Base-by-base conservation (phyloP, 2,888 invertebrate species). In the Mythimna impura region DNA sequence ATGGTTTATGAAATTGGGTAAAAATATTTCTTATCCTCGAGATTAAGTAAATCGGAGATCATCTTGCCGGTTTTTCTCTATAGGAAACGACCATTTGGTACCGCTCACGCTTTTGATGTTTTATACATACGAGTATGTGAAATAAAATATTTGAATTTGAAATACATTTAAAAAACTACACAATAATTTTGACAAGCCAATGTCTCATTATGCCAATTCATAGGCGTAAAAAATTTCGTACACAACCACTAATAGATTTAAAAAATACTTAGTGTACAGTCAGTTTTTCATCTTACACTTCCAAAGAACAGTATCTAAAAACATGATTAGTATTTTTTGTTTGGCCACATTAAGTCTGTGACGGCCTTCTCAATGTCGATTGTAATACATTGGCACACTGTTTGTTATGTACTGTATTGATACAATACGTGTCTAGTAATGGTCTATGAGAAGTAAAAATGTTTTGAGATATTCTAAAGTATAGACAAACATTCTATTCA, bases 281-380 rank as follows among this genome's bases (percentile, higher is more conserved):
- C 30, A 22, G 14, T 36, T 22, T 64, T 62, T 47, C 12, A n/a
- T 67, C 20, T 52, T 1, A 34, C 20, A 60, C 47, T 22, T 70
- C 50, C 14, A 66, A 66, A 60, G 50, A 73, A 65, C 65, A 62
- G 47, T 66, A 25, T 10, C 20, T 52, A 58, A 10, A 47, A 68
- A 17, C 36, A 57, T 55, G 58, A 68, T 54, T 22, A 60, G 47
- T 68, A 17, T 70, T 76, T 73, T 65, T 78, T 81, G 61, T 73
- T 78, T 43, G 66, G 4, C 14, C 20, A 36, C 57, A 22, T 40
- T 47, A 58, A 10, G 54, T 60, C 47, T 25, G 54, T 43, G 40
- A 30, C 73, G 70, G 62, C 70, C 78, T 81, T 81, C 65, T 71
- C 78, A 78, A 72, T 72, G 72, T 22, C 81, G 58, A 30, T 65